phyloP scores from a whole-genome alignment of 2,888 invertebrate genomes.

The Idaea biselata region DNA sequence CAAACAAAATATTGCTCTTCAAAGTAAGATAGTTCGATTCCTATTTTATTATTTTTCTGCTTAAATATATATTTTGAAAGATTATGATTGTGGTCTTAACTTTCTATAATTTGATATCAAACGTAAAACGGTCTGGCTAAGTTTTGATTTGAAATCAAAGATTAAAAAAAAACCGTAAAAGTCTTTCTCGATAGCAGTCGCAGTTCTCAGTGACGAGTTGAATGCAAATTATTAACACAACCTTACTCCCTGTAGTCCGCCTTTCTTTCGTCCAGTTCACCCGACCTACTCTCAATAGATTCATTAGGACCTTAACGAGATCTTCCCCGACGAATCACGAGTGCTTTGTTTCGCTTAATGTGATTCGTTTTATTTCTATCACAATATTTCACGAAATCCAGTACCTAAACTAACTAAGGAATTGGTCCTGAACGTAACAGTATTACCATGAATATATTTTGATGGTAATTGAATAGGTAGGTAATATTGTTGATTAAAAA shows the following conservation, averaged over 20 bases:
- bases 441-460: slow-evolving; percentile 41
- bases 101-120: no score
- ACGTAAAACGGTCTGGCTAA: not conserved
- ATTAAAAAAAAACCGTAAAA: not conserved
- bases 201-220: slow-evolving; percentile 40
- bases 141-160: not conserved
- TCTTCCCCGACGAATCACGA: slow-evolving; percentile 71
- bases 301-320: slow-evolving; percentile 79
- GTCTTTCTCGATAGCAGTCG: slow-evolving; percentile 9
- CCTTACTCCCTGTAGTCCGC: slow-evolving; percentile 49
- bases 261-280: slow-evolving; percentile 67
- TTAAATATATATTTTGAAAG: no score
- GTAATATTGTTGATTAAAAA: slow-evolving; percentile 38
- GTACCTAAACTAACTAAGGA: slow-evolving; percentile 17
- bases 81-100: no score
- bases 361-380: slow-evolving; percentile 67
- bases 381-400: slow-evolving; percentile 26
- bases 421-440: no score
- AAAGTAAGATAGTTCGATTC: no score
- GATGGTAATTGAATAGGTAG: slow-evolving; percentile 41
- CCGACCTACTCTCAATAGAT: slow-evolving; percentile 76
- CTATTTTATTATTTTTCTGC: no score
- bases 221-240: slow-evolving; percentile 72
- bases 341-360: slow-evolving; percentile 74
- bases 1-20: no score